Conservation (phyloP, 2,888 invertebrate genomes). For the Stenchaetothrips biformis region DNA sequence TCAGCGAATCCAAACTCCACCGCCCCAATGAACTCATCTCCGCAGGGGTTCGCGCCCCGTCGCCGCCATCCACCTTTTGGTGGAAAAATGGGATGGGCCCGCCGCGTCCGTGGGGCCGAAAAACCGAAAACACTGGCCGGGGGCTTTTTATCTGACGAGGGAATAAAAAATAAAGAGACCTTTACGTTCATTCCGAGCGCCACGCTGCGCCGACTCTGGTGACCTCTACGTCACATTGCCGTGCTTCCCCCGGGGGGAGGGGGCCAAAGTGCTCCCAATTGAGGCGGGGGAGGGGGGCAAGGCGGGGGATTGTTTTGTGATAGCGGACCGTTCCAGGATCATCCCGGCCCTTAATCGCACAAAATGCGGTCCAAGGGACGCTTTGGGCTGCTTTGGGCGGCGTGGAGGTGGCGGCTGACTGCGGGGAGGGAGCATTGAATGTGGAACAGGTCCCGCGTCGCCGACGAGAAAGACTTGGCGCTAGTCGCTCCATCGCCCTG, state of each 20-base stretch:
- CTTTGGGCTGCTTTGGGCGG: neutral
- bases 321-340: conserved; percentile 7
- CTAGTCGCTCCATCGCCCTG: too few species aligned
- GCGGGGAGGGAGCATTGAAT: neutral
- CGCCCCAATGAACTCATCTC: neutral
- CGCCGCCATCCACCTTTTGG: too few species aligned
- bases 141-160: too few species aligned
- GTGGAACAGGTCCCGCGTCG: neutral
- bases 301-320: conserved; percentile 21
- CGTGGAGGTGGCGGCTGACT: neutral
- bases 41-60: too few species aligned
- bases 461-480: too few species aligned
- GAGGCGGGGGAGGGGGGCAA: neutral
- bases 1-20: neutral
- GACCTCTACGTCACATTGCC: conserved; percentile 3
- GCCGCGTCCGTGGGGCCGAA: too few species aligned
- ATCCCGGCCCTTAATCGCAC: conserved; percentile 20
- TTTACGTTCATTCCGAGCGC: too few species aligned
- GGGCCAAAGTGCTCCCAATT: conserved; percentile 10
- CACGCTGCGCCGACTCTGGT: neutral
- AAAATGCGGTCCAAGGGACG: conserved; percentile 20
- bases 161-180: too few species aligned
- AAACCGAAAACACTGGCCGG: too few species aligned
- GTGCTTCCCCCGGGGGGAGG: neutral
- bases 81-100: too few species aligned